phyloP scores from a whole-genome alignment of 2,797 vertebrate genomes.

The Dendrocincla fuliginosa region DNA sequence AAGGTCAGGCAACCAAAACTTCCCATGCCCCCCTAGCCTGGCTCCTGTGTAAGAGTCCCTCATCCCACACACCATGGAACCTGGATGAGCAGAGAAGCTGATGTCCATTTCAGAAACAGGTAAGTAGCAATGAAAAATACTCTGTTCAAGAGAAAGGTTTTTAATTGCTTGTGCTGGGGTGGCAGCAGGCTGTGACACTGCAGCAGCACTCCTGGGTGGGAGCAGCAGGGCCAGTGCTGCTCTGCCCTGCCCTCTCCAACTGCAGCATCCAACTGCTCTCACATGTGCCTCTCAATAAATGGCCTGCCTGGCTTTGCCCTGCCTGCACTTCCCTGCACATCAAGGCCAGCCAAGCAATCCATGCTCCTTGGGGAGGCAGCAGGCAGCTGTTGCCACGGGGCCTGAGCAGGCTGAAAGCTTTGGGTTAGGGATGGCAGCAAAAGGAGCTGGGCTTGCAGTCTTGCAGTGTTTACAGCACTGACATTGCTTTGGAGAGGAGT shows the following conservation, averaged over 20 bases:
- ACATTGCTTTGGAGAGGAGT: background rate
- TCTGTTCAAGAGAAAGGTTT: background rate
- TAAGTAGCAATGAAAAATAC: background rate
- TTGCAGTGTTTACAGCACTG: background rate
- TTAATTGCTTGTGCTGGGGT: background rate
- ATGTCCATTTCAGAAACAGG: background rate
- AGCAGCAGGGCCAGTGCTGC: background rate
- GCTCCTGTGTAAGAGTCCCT: background rate
- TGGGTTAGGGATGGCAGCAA: background rate
- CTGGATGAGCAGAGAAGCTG: background rate
- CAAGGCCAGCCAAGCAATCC: background rate
- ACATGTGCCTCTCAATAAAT: background rate
- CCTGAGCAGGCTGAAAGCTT: background rate
- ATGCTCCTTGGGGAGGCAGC: background rate
- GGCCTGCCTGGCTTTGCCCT: background rate
- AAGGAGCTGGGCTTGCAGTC: background rate
- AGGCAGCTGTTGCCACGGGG: rapidly evolving
- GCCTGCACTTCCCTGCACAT: background rate
- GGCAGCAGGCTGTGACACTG: background rate
- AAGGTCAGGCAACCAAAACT: background rate
- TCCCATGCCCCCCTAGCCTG: background rate
- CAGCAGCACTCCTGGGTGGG: background rate
- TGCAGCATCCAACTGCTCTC: background rate
- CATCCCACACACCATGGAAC: rapidly evolving
- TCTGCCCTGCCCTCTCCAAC: background rate